Conservation (phyloP, 2,113 vertebrate genomes). For the Pelecanoides urinatrix region DNA sequence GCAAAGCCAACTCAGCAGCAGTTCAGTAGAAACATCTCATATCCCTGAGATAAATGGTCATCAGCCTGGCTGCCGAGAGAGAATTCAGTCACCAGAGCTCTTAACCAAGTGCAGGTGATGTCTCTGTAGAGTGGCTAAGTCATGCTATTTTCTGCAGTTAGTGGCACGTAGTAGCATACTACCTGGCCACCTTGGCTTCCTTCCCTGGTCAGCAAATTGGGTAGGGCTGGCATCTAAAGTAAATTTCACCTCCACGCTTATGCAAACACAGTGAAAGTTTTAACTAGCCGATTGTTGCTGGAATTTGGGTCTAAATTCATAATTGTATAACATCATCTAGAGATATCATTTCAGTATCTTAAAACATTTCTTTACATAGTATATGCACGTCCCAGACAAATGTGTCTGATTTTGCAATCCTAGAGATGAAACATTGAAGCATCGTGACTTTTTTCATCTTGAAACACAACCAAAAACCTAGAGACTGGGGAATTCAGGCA, state of each 20-base stretch:
- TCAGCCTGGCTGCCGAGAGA: not conserved
- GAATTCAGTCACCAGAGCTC: not conserved
- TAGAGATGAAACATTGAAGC: not conserved
- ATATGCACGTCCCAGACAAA: not conserved
- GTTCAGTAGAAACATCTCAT: not conserved
- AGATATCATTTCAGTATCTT: not conserved
- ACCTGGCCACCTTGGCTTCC: not conserved
- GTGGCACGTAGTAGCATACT: not conserved
- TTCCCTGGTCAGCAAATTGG: not conserved
- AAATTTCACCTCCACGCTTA: not conserved
- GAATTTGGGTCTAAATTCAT: not conserved
- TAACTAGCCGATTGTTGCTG: not conserved
- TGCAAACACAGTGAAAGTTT: not conserved
- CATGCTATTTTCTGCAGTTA: not conserved
- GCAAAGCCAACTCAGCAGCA: not conserved
- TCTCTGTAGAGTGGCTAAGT: not conserved
- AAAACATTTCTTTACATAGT: not conserved
- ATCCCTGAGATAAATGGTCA: not conserved
- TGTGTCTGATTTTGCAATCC: not conserved
- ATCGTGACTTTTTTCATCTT: not conserved
- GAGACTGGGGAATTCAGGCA: not conserved
- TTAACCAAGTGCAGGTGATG: not conserved
- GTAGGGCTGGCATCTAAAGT: not conserved
- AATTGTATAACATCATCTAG: not conserved
- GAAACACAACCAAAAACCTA: not conserved